phyloP scores from a whole-genome alignment of 2,888 invertebrate genomes.

The Clostera curtula region DNA sequence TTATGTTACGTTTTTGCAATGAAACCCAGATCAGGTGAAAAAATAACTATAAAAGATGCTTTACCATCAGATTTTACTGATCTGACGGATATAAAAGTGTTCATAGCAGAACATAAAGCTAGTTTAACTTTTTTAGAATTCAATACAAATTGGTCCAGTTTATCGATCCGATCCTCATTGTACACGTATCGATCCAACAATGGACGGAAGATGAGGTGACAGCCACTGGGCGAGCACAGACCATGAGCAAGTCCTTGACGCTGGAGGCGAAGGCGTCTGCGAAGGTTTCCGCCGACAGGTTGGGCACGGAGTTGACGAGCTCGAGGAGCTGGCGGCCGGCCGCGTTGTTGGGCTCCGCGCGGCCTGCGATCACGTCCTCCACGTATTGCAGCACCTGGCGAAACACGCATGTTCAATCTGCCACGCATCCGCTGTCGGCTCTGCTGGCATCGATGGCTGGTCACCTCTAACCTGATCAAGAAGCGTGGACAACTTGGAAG shows the following conservation, averaged over 20 bases:
- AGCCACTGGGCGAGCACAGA: slow-evolving; percentile 14
- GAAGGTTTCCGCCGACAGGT: slow-evolving; percentile 90
- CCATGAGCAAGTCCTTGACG: slow-evolving; percentile 98
- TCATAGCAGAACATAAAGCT: too few species aligned
- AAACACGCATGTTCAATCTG: not conserved
- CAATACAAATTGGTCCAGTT: too few species aligned
- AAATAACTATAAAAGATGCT: too few species aligned
- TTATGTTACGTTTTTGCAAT: too few species aligned
- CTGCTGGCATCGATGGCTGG: not conserved
- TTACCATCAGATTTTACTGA: too few species aligned
- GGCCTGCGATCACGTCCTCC: slow-evolving; percentile 91
- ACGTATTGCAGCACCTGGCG: slow-evolving; percentile 84
- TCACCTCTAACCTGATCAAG: slow-evolving; percentile 76
- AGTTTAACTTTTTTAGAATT: too few species aligned
- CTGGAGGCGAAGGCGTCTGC: slow-evolving; percentile 96
- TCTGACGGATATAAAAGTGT: too few species aligned
- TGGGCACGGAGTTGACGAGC: slow-evolving; percentile 93
- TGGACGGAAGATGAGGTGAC: not conserved
- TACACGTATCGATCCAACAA: too few species aligned
- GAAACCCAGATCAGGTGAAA: too few species aligned
- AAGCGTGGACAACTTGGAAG: slow-evolving; percentile 82
- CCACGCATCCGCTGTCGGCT: not conserved
- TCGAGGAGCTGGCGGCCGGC: slow-evolving; percentile 93
- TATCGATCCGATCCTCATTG: too few species aligned
- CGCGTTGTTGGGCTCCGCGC: slow-evolving; percentile 85